Evolutionary conservation across 2,888 invertebrate species (phyloP), one percentile per base, ranked within the genome.

Genomic region (Peribatodes rhomboidaria): DNA sequence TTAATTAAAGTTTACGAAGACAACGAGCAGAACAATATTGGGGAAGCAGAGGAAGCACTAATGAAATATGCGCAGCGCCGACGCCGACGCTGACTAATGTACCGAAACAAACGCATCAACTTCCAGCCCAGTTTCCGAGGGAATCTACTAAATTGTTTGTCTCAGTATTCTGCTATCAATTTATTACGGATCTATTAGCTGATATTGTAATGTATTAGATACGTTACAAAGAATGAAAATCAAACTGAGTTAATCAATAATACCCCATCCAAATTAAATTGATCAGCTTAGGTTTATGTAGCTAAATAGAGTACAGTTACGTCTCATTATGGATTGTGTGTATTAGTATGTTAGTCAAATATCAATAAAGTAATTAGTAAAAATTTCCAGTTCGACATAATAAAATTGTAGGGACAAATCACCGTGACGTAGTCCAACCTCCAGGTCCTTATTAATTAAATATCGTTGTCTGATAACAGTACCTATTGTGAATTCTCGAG

Each of bases 31-130:
- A 86, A 85, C 85, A 87, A 85, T 87, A 87, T 85, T 80, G 82
- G 77, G 42, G 79, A 78, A 75, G 78, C 78, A 79, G 71, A 68
- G 70, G 61, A 69, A 76, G 82, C 83, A 84, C 87, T 91, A 92
- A 92, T 92, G 89, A 91, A 92, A 92, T 89, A 87, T 87, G 85
- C 84, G 82, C 80, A 82, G 83, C 79, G 81, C 79, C 59, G 66
- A 58, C 61, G 63, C 52, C 55, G 82, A 79, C 82, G 75, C 80
- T 69, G 79, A 77, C 80, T 86, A 91, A 90, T 90, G 88, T 91
- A 89, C 80, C 86, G 89, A 83, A 87, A 87, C 84, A 83, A 86
- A 86, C 85, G 81, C 83, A 85, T 85, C 82, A 87, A 81, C 80
- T 81, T 81, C 75, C 75, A 74, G 77, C 74, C 79, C 78, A 75